A percentile compares a stretch with the other conserved stretches of the same genome.
These are phyloP conservation scores for Hiodon tergisus DNA, from an alignment of 2,113 vertebrate genomes.

Conservation along the genomic window DNA sequence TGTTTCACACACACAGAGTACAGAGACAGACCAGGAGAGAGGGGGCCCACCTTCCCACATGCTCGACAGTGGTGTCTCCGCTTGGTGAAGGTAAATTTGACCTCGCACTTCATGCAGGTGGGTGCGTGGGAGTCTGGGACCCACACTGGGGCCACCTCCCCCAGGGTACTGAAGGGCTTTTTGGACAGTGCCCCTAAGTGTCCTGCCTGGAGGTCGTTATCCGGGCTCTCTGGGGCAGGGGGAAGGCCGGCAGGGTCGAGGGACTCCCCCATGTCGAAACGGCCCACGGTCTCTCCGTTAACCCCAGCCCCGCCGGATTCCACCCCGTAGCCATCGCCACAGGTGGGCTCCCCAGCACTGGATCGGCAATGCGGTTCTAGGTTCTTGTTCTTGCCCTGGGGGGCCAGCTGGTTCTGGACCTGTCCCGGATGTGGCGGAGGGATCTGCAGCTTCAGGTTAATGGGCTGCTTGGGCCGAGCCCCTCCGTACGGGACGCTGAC, in stretches of 20 bases:
- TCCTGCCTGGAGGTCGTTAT: conserved; percentile 90
- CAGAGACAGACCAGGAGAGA: not conserved
- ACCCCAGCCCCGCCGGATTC: conserved; percentile 47
- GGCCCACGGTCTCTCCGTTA: conserved; percentile 10
- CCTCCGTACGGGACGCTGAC: conserved; percentile 89
- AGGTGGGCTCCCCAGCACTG: conserved; percentile 49
- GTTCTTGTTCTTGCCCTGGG: conserved; percentile 87
- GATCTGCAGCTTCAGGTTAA: conserved; percentile 90
- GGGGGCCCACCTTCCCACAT: conserved; percentile 87
- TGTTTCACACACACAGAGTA: not conserved
- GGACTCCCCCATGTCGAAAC: conserved; percentile 53
- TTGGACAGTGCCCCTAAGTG: conserved; percentile 73
- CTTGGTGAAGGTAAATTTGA: conserved; percentile 97
- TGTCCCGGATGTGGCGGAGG: conserved; percentile 81
- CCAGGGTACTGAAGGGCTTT: conserved; percentile 78
- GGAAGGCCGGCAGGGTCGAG: conserved; percentile 60
- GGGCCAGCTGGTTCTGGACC: conserved; percentile 67
- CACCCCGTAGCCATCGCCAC: conserved; percentile 44
- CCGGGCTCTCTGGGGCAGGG: conserved; percentile 78
- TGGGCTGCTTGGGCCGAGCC: conserved; percentile 91
- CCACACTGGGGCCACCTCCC: conserved; percentile 94
- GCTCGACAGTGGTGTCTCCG: conserved; percentile 97
- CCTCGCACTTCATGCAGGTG: conserved; percentile 96
- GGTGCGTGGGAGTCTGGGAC: conserved; percentile 96
- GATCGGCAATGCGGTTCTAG: conserved; percentile 66